phyloP scores from a whole-genome alignment of 2,797 vertebrate species.

The Labeo calbasu region DNA sequence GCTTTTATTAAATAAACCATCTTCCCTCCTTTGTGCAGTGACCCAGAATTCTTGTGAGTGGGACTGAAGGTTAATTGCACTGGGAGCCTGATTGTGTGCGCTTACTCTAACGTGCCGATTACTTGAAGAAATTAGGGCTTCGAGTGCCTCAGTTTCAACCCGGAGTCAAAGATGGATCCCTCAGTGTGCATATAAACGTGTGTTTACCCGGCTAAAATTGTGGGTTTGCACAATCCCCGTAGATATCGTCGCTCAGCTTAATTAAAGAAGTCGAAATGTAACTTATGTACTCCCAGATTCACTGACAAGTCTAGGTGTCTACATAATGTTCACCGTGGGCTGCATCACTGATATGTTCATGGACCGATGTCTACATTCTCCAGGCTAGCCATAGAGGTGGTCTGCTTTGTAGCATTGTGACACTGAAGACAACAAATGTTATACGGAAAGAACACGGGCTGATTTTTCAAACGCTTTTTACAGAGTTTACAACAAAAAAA shows the following conservation, averaged over 20 bases:
- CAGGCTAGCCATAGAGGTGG: slow-evolving; percentile 15
- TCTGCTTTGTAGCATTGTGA: slow-evolving; percentile 35
- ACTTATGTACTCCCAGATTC: slow-evolving; percentile 11
- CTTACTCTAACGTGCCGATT: slow-evolving; percentile 39
- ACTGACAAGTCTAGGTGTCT: slow-evolving; percentile 19
- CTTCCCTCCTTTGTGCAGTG: slow-evolving; percentile 43
- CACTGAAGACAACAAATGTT: slow-evolving; percentile 39
- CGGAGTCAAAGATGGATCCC: slow-evolving; percentile 52
- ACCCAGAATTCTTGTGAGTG: slow-evolving; percentile 38
- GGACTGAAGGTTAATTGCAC: slow-evolving; percentile 62
- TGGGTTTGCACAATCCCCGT: neutral
- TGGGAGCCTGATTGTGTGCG: slow-evolving; percentile 48
- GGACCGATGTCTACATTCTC: slow-evolving; percentile 43
- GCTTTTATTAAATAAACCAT: slow-evolving; percentile 56
- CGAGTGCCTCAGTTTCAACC: slow-evolving; percentile 47
- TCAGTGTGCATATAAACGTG: slow-evolving; percentile 4
- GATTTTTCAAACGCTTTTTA: slow-evolving; percentile 24
- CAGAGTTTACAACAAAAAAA: neutral
- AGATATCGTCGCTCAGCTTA: slow-evolving; percentile 26
- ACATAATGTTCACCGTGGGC: slow-evolving; percentile 20
- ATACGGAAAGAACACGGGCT: slow-evolving; percentile 17
- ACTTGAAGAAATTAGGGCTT: slow-evolving; percentile 54
- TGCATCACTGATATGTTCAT: slow-evolving; percentile 27
- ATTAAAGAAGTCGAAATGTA: slow-evolving; percentile 47
- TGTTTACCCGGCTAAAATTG: neutral